Conservation (phyloP, 2,888 invertebrate genomes). For the Caenorhabditis imperialis region DNA sequence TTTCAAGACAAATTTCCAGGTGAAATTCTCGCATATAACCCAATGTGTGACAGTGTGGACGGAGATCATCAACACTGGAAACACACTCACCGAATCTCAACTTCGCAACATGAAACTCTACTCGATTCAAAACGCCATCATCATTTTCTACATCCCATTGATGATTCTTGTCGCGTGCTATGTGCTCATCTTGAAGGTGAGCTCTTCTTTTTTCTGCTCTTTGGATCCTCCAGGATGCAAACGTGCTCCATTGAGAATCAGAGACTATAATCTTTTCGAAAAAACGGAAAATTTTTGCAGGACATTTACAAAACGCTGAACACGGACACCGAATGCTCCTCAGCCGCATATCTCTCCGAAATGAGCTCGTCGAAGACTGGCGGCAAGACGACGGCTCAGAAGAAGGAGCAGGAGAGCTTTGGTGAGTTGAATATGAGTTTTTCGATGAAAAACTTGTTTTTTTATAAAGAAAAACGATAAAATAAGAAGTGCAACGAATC, state of each 20-base stretch:
- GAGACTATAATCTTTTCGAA: neutral
- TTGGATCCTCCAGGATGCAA: no score
- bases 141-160: constrained; percentile 69
- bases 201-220: no score
- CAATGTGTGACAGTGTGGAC: constrained; percentile 69
- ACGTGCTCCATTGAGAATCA: neutral
- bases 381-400: constrained; percentile 26
- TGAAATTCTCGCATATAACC: constrained; percentile 48
- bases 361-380: constrained; percentile 62
- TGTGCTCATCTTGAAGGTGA: constrained; percentile 66
- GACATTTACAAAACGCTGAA: constrained; percentile 68
- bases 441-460: neutral
- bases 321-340: constrained; percentile 61
- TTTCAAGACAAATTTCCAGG: constrained; percentile 22
- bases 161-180: constrained; percentile 66
- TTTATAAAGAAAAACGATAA: no score
- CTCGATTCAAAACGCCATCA: constrained; percentile 53
- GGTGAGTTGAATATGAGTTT: constrained; percentile 14
- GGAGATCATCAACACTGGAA: constrained; percentile 33
- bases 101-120: constrained; percentile 56
- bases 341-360: constrained; percentile 63
- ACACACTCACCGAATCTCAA: constrained; percentile 19
- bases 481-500: no score
- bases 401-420: constrained; percentile 52
- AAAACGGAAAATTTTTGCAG: constrained; percentile 23